Evolutionary conservation across 2,113 vertebrate species (phyloP), one percentile per base, ranked within the genome.

Genomic region (Glareola pratincola): DNA sequence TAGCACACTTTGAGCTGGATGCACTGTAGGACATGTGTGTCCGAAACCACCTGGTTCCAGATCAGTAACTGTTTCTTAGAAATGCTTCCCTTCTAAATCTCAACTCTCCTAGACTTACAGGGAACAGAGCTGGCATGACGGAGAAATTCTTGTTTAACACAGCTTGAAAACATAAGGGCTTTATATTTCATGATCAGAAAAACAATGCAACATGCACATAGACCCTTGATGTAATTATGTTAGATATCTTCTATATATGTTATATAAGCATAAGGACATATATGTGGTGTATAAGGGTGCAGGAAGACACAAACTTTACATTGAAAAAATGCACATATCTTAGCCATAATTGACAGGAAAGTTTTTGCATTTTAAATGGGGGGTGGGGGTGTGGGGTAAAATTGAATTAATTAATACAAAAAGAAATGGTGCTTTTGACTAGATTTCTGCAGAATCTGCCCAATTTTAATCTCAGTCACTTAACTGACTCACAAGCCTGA

Each of bases 291-390:
- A 48, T 39, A 67, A n/a, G 8, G 3, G 4, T 69, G 8, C 16
- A 76, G 34, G 16, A 68, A 73, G 39, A 69, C 27, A 66, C 6
- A 20, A 34, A 39, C 4, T 34, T 17, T 23, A 16, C n/a, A 22
- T 4, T 2, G 0, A 62, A 84, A 85, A 36, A 54, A 45, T 15
- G 7, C 3, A 6, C 0, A 0, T 19, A 9, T 74, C 22, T 51
- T 27, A 15, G 6, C 14, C 45, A 85, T 22, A 57, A 79, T 26
- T 14, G 80, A 26, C 8, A 1, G 6, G 15, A 69, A 71, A 19
- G 3, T 1, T 76, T 69, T 73, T 50, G 24, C 4, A 53, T 51
- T 90, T 85, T 48, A 78, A 72, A 67, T 19, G 2, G 9, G 14
- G 3, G 29, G 8, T 14, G 13, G 12, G 39, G 39, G 41, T 34